Evolutionary conservation across 2,888 invertebrate genomes (phyloP).

Genomic region (Drosophila percnosoma): DNA sequence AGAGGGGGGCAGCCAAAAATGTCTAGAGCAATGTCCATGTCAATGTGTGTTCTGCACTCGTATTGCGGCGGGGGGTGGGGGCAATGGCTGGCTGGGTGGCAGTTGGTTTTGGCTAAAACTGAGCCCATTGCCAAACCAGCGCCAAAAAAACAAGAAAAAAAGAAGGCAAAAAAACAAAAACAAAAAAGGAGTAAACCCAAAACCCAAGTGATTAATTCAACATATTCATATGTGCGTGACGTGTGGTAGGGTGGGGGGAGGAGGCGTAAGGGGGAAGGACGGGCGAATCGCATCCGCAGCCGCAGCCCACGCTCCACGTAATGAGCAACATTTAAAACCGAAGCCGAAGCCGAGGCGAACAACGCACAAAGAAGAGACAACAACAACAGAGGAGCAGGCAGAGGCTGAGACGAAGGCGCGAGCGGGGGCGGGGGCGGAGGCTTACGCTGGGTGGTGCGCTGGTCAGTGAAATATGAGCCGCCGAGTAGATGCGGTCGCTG

Average conservation of each 20-base stretch:
- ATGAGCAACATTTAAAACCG: constrained; percentile 38
- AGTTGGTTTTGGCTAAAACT: constrained; percentile 48
- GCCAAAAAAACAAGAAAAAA: constrained; percentile 12
- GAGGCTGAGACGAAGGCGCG: neutral
- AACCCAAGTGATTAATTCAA: constrained; percentile 80
- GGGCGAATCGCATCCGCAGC: constrained; percentile 8
- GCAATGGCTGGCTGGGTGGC: neutral
- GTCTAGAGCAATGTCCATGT: constrained; percentile 71
- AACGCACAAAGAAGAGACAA: constrained; percentile 26
- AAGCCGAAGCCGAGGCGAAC: constrained; percentile 7
- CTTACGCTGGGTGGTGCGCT: constrained; percentile 8
- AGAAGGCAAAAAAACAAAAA: constrained; percentile 17
- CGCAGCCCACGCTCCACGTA: constrained; percentile 30
- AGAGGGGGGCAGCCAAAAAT: constrained; percentile 47
- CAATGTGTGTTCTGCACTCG: constrained; percentile 37
- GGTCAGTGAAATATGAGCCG: constrained; percentile 74
- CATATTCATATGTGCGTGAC: constrained; percentile 78
- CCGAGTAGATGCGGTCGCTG: constrained; percentile 25
- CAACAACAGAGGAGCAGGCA: constrained; percentile 8
- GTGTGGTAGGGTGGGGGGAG: neutral
- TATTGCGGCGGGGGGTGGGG: constrained; percentile 1
- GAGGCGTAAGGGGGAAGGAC: neutral
- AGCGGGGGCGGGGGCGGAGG: constrained; percentile 1
- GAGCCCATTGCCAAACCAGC: constrained; percentile 32
- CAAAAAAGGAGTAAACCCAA: constrained; percentile 48